Conservation (phyloP, 2,888 invertebrate species). For the Epistrophella euchroma region DNA sequence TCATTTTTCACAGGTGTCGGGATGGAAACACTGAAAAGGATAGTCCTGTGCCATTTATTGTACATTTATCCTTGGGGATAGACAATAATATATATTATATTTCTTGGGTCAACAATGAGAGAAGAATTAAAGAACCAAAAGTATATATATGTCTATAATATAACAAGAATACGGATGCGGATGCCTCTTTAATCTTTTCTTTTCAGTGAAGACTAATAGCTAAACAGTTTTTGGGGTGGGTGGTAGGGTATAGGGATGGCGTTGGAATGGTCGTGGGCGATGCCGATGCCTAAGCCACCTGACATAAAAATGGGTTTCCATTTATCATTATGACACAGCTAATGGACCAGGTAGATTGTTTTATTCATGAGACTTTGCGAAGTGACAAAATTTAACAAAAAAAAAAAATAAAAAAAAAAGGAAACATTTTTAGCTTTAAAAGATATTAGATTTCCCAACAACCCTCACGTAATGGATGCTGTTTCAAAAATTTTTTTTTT, state of each 20-base stretch:
- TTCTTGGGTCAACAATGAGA: constrained; percentile 1
- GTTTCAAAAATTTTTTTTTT: background rate
- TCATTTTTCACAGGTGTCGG: constrained; percentile 14
- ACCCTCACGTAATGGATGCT: background rate
- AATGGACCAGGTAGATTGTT: constrained; percentile 36
- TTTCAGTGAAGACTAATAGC: constrained; percentile 54
- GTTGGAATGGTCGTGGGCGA: background rate
- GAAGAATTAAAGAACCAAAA: background rate
- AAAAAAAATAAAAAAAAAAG: too few relatives aligned
- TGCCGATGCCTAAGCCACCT: constrained; percentile 15
- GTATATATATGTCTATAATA: constrained; percentile 7
- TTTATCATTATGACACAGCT: constrained; percentile 48
- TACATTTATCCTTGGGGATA: constrained; percentile 15
- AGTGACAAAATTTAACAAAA: constrained; percentile 28
- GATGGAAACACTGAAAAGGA: constrained; percentile 2
- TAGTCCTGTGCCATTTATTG: constrained; percentile 19
- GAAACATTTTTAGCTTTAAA: background rate
- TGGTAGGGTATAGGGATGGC: background rate
- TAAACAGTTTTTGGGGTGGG: background rate
- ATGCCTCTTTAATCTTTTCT: constrained; percentile 19
- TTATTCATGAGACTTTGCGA: constrained; percentile 22
- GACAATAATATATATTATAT: constrained; percentile 23
- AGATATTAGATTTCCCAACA: background rate
- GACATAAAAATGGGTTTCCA: constrained; percentile 34
- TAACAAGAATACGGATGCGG: constrained; percentile 1